Base-by-base conservation (phyloP, 2,113 vertebrate species). In the Bungarus multicinctus region DNA sequence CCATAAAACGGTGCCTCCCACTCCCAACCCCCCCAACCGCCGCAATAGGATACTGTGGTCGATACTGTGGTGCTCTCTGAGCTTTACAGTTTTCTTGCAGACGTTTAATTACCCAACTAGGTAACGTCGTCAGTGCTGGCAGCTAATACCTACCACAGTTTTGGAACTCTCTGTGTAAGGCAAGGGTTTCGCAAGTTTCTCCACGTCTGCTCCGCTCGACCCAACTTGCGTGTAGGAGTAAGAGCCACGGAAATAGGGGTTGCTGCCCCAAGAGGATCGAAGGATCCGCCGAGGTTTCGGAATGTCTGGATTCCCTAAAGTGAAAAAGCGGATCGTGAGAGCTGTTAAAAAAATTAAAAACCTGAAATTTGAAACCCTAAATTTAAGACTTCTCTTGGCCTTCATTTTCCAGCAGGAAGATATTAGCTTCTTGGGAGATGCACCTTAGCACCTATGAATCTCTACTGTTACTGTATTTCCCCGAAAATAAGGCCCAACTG, bases 151-250 rank as follows among this genome's bases (percentile, higher is more conserved):
- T 96, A 99, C 99, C 91, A 98, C 97, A 20, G 98, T 97, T 98
- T 99, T 99, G 95, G 98, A 99, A 98, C 98, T 99, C 96, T 99
- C 98, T 0, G 98, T 96, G 0, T 99, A 99, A 94, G 99, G 99
- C 98, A 99, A 98, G 0, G 99, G 99, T 96, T 98, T 99, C 22
- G 98, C 98, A 4, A 99, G 98, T 94, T 97, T 98, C 97, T 99
- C 99, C 22, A 99, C 98, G 0, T 99, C 99, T 0, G 97, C 98
- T 91, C 99, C 99, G 0, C 98, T 99, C 0, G 99, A 99, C 90
- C 99, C 99, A 69, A 99, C 99, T 91, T 99, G 98, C 74, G 99
- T 99, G 96, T 99, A 99, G 22, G 99, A 99, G 97, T 99, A 99
- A 92, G 99, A 99, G 27, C 99, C 99, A 45, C 98, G 97, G 97